Percentiles rank a stretch among this genome's conserved stretches.
phyloP scores from a whole-genome alignment of 2,797 vertebrate genomes.

The Hypotaenidia okinawae region DNA sequence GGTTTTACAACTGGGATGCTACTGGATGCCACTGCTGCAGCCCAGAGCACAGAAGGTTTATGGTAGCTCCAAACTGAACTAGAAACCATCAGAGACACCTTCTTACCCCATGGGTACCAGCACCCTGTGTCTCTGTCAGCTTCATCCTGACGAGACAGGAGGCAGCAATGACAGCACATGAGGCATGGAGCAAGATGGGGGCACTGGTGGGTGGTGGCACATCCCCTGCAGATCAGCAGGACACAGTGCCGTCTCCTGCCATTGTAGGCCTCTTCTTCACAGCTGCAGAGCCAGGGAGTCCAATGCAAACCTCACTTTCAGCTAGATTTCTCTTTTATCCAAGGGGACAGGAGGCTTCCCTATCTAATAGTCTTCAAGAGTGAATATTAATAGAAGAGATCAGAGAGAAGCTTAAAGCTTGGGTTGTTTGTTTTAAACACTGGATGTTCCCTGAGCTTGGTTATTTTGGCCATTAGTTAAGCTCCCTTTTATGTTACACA shows the following conservation, averaged over 20 bases:
- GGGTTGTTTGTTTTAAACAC: constrained; percentile 18
- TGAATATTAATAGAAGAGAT: constrained; percentile 38
- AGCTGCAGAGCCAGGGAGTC: neutral
- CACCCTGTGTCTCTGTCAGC: neutral
- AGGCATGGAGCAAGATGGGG: neutral
- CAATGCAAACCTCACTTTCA: neutral
- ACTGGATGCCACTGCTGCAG: neutral
- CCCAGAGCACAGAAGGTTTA: neutral
- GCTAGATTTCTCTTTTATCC: neutral
- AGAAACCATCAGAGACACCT: neutral
- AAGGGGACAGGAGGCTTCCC: neutral
- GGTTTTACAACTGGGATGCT: neutral
- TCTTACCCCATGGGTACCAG: neutral
- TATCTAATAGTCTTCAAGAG: neutral
- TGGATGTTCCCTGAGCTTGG: constrained; percentile 12
- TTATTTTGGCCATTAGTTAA: constrained; percentile 37
- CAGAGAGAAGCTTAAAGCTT: constrained; percentile 14
- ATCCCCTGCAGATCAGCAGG: neutral
- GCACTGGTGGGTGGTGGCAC: neutral
- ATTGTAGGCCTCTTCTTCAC: neutral
- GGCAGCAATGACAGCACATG: neutral
- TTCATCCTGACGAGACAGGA: neutral
- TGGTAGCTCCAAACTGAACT: neutral
- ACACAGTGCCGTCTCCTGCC: neutral
- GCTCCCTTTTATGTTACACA: constrained; percentile 15